Percentiles rank a stretch among this genome's conserved stretches.
phyloP scores from a whole-genome alignment of 92 coral and sea anemone genomes.

The Porites cylindrica region DNA sequence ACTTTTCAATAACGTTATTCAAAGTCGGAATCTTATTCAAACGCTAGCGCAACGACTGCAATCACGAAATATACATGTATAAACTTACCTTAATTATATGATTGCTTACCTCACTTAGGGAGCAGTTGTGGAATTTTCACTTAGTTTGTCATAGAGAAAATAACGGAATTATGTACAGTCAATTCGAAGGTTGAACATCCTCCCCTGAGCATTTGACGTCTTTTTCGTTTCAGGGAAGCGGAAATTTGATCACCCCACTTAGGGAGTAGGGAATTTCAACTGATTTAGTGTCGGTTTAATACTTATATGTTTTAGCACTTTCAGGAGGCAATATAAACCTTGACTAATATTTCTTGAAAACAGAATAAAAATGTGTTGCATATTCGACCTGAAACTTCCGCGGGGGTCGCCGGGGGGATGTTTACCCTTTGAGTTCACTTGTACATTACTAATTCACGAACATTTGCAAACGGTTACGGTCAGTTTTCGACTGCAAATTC shows the following conservation, averaged over 20 bases:
- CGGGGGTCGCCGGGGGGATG: neutral
- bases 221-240: no score
- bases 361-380: no score
- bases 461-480: conserved; percentile 3
- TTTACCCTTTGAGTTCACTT: neutral
- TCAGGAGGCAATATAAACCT: no score
- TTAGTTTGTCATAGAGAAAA: neutral
- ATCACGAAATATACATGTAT: neutral
- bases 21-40: neutral
- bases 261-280: no score
- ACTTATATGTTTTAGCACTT: no score
- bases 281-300: no score
- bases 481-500: neutral
- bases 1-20: neutral
- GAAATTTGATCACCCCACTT: no score
- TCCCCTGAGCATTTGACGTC: neutral
- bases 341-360: no score
- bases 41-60: neutral
- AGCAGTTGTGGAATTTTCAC: conserved; percentile 1
- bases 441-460: neutral
- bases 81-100: neutral
- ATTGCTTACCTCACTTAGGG: neutral
- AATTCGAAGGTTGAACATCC: neutral
- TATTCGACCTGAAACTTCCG: no score
- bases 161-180: no score